A percentile compares a stretch with the other conserved stretches of the same genome.
Evolutionary conservation across 35 echinoderm and acorn worm genomes (phyloP).

Genomic region (Strongylocentrotus purpuratus): DNA sequence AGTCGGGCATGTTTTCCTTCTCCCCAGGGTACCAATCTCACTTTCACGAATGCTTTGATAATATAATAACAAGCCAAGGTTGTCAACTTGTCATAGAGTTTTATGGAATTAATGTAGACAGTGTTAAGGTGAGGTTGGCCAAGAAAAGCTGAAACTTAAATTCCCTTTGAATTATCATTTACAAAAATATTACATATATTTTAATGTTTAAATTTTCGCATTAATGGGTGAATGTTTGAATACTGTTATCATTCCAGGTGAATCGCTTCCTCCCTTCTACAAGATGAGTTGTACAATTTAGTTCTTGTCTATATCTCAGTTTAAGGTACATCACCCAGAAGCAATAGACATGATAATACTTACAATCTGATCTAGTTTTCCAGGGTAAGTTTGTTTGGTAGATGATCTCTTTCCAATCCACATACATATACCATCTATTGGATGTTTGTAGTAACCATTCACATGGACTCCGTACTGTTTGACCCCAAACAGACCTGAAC

Average conservation of each 20-base stretch:
- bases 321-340: no score
- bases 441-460: slow-evolving; percentile 75
- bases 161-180: neutral
- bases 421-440: slow-evolving; percentile 62
- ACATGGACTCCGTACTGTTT: slow-evolving; percentile 78
- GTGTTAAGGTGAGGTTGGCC: neutral
- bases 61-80: no score
- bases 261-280: no score
- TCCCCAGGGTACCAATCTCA: no score
- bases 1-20: neutral
- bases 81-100: no score
- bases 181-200: neutral
- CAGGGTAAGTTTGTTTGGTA: slow-evolving; percentile 70
- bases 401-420: slow-evolving; percentile 76
- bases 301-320: no score
- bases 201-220: no score
- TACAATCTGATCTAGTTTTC: slow-evolving; percentile 77
- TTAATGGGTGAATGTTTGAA: no score
- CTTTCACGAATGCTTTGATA: no score
- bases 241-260: no score
- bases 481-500: slow-evolving; percentile 72
- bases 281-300: no score
- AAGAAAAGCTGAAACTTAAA: neutral
- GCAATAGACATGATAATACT: neutral
- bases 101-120: no score